Evolutionary conservation across 2,797 vertebrate genomes (phyloP), one percentile per base, ranked within the genome.

Genomic region (Pipistrellus kuhlii): DNA sequence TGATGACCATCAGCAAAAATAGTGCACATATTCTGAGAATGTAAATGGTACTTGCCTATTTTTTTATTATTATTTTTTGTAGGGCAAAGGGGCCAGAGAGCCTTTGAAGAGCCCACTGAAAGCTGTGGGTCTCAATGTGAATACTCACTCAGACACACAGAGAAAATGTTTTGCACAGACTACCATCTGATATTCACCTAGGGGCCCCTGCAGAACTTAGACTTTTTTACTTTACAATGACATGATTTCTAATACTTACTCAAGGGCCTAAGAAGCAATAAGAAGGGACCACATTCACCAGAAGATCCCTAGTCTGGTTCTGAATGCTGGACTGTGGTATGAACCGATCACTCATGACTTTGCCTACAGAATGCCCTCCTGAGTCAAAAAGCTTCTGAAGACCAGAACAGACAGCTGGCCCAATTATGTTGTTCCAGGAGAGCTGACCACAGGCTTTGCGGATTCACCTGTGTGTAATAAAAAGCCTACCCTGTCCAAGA

Each of bases 361-460:
- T 55, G 76, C 62, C 72, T 80, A n/a, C 4, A 87, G 17, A 91
- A 87, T 35, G 57, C 35, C 62, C 44, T 90, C n/a, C 20, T 69
- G 15, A 68, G 30, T 62, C 46, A 94, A 85, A 93, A 78, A 85
- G 64, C 18, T 82, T 90, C 21, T 32, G 38, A 88, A 55, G 9
- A 38, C 13, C 62, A 55, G 32, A 94, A 38, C n/a, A 80, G 91
- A 86, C 64, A 94, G 59, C 57, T 64, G 53, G 53, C 30, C 75
- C 76, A 85, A 66, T 95, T 76, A 87, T 90, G 77, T 68, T 64
- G 32, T 68, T 83, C 41, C 71, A 51, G 53, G 15, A 83, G 8
- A 90, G 78, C 18, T 82, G 85, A 88, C 46, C 85, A 80, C 77
- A 48, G 1, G 2, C 59, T 96, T 78, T 68, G 32, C 35, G 80